Evolutionary conservation across 2,797 vertebrate species (phyloP).

Genomic region (Epinephelus malabaricus): DNA sequence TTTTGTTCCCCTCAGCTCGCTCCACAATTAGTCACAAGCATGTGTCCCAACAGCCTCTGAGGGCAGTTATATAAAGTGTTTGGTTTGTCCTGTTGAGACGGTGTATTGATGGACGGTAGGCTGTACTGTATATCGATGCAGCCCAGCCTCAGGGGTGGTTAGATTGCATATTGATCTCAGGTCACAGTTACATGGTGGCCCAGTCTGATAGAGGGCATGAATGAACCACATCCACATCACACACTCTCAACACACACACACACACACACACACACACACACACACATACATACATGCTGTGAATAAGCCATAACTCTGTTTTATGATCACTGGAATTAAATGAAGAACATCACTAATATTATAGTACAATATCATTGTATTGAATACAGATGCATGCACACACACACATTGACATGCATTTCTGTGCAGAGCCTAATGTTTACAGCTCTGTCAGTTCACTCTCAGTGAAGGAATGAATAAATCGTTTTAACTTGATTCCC

Average conservation of each 20-base stretch:
- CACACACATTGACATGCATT: not conserved
- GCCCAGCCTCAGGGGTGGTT: conserved; percentile 68
- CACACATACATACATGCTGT: conserved; percentile 5
- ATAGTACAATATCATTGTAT: not conserved
- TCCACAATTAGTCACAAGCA: conserved; percentile 16
- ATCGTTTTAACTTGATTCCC: not conserved
- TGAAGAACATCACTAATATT: conserved; percentile 1
- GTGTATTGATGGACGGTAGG: conserved; percentile 66
- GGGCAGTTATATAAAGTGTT: conserved; percentile 81
- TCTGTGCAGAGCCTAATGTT: not conserved
- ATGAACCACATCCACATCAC: conserved; percentile 61
- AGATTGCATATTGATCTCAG: conserved; percentile 87
- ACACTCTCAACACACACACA: conserved; percentile 9
- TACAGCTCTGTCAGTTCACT: not conserved
- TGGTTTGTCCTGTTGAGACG: conserved; percentile 57
- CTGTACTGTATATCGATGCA: conserved; percentile 63
- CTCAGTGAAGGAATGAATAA: not conserved
- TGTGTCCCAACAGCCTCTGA: conserved; percentile 14
- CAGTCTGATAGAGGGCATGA: conserved; percentile 73
- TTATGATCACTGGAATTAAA: conserved; percentile 6
- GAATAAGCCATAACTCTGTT: conserved; percentile 44
- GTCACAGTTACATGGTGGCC: conserved; percentile 78
- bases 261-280: conserved; percentile 23
- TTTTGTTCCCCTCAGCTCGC: conserved; percentile 41
- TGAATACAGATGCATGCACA: not conserved